Conservation (phyloP, 2,113 vertebrate species). For the Alectura lathami region DNA sequence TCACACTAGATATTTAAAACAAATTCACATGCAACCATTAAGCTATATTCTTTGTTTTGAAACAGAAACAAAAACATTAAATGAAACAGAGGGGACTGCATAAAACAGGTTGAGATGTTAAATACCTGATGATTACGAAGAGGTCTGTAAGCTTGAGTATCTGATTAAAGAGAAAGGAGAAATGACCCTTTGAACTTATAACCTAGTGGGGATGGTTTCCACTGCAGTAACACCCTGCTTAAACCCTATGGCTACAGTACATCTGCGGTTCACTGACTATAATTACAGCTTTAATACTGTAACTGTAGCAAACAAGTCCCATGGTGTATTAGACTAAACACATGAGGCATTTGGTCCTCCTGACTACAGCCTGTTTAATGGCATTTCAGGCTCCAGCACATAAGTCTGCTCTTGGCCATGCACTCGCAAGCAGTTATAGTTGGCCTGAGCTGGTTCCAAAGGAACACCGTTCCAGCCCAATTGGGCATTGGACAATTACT, state of each 20-base stretch:
- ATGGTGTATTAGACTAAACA: constrained; percentile 63
- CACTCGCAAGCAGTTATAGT: constrained; percentile 49
- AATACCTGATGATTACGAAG: constrained; percentile 41
- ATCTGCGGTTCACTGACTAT: constrained; percentile 76
- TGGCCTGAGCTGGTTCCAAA: constrained; percentile 75
- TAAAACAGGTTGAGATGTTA: constrained; percentile 2
- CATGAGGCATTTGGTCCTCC: constrained; percentile 64
- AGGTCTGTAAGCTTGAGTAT: constrained; percentile 1
- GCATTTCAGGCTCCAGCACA: constrained; percentile 76
- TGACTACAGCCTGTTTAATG: constrained; percentile 68
- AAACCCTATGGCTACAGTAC: constrained; percentile 65
- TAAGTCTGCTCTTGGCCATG: constrained; percentile 73
- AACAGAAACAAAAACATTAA: background rate
- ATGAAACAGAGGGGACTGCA: background rate
- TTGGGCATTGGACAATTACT: constrained; percentile 73
- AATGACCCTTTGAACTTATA: constrained; percentile 76
- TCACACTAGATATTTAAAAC: background rate
- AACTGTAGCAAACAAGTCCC: constrained; percentile 73
- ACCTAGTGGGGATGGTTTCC: constrained; percentile 72
- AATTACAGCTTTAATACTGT: constrained; percentile 77
- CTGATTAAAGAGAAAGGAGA: constrained; percentile 50
- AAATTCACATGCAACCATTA: background rate
- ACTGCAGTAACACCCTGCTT: constrained; percentile 61
- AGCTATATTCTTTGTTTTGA: background rate
- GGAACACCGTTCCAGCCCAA: constrained; percentile 74